These are phyloP conservation scores for Agraylea sexmaculata DNA, from an alignment of 1,140 invertebrate species.

Conservation along the genomic window DNA sequence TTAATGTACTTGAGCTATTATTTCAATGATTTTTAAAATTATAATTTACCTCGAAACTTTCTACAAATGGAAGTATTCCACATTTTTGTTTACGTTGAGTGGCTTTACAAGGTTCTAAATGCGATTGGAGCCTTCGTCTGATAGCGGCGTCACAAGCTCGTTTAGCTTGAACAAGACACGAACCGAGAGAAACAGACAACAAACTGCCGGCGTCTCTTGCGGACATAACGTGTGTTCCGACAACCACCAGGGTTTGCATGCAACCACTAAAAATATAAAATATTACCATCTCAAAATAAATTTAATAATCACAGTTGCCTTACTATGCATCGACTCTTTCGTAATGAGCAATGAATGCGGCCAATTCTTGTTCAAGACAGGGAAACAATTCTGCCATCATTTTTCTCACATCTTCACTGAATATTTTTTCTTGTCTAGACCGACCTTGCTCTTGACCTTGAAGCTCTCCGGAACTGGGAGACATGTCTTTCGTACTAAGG, in stretches of 20 bases:
- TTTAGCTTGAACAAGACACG: constrained; percentile 84
- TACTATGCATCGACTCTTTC: constrained; percentile 83
- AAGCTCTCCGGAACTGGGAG: constrained; percentile 24
- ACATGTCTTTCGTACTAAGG: constrained; percentile 18
- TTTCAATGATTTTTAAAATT: not conserved
- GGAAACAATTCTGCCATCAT: constrained; percentile 84
- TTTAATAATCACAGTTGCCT: constrained; percentile 27
- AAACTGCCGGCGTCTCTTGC: constrained; percentile 86
- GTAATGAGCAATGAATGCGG: constrained; percentile 71
- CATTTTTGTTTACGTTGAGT: constrained; percentile 67
- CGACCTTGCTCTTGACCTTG: constrained; percentile 26
- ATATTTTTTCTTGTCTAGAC: constrained; percentile 53
- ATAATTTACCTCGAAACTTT: constrained; percentile 63
- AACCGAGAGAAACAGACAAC: constrained; percentile 80
- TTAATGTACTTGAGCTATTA: not conserved
- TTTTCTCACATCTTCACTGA: constrained; percentile 66
- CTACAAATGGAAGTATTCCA: constrained; percentile 84
- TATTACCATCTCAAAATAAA: constrained; percentile 14
- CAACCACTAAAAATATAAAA: constrained; percentile 59
- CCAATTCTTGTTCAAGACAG: constrained; percentile 73
- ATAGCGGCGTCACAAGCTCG: constrained; percentile 90
- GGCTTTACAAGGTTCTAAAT: constrained; percentile 65
- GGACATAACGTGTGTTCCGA: constrained; percentile 82
- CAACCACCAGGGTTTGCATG: constrained; percentile 79
- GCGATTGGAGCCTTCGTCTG: constrained; percentile 70